phyloP scores from a whole-genome alignment of 2,888 invertebrate genomes.

The Amorpha juglandis region DNA sequence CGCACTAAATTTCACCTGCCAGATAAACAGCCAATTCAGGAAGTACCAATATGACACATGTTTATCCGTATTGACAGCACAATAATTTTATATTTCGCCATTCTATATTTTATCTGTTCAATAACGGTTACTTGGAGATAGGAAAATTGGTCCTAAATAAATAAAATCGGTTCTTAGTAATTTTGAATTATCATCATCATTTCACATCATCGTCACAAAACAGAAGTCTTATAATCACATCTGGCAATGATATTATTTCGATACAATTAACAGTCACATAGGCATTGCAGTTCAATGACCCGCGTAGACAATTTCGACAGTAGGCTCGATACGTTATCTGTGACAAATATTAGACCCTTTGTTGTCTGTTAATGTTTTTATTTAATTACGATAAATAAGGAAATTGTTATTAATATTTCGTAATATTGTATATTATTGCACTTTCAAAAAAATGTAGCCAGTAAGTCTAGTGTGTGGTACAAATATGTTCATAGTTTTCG shows the following conservation, averaged over 20 bases:
- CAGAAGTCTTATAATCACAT: neutral
- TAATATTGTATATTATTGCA: neutral
- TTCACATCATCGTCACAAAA: neutral
- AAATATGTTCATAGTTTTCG: too few relatives aligned
- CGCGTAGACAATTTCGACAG: constrained; percentile 18
- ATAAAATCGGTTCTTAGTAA: too few relatives aligned
- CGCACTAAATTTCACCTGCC: too few relatives aligned
- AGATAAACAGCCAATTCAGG: too few relatives aligned
- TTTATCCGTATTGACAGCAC: too few relatives aligned
- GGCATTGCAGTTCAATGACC: constrained; percentile 9
- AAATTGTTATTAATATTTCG: constrained; percentile 3
- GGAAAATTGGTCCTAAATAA: too few relatives aligned
- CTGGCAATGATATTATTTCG: neutral
- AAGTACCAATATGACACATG: too few relatives aligned
- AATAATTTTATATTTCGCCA: too few relatives aligned
- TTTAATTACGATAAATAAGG: constrained; percentile 24
- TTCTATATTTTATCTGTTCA: too few relatives aligned
- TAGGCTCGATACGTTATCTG: constrained; percentile 25
- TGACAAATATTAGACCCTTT: constrained; percentile 26
- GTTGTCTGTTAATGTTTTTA: constrained; percentile 22
- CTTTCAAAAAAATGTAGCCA: neutral
- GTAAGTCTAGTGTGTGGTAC: too few relatives aligned
- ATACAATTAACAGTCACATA: neutral
- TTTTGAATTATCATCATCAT: too few relatives aligned
- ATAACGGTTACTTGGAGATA: too few relatives aligned